Percentiles rank a stretch among this genome's conserved stretches.
Evolutionary conservation across 1,140 invertebrate genomes (phyloP).

Genomic region (Physella acuta): DNA sequence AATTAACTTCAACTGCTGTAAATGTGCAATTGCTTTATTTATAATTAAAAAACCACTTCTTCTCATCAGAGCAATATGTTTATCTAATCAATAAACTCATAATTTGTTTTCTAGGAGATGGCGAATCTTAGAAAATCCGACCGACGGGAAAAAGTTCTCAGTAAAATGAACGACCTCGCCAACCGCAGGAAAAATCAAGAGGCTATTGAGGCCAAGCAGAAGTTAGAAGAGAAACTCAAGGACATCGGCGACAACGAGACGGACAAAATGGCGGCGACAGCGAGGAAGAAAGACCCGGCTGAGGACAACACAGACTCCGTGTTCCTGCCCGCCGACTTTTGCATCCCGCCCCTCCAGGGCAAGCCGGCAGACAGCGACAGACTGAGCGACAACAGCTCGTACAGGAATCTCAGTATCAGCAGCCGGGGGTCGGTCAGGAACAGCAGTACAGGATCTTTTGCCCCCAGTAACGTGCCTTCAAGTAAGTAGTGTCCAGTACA

Average conservation of each 20-base stretch:
- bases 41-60: too few species aligned
- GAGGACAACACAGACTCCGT: constrained; percentile 9
- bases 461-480: background rate
- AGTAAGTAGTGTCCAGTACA: background rate
- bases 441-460: background rate
- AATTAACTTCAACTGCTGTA: too few species aligned
- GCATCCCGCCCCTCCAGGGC: background rate
- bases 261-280: too few species aligned
- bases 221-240: background rate
- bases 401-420: constrained; percentile 6
- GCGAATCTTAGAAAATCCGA: constrained; percentile 48
- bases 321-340: background rate
- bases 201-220: background rate
- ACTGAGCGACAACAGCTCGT: background rate
- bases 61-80: too few species aligned
- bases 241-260: background rate
- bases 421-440: background rate
- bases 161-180: constrained; percentile 40
- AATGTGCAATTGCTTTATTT: too few species aligned
- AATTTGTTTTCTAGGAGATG: too few species aligned
- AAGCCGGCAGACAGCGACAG: background rate
- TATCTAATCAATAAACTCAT: too few species aligned
- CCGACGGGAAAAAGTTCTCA: constrained; percentile 45
- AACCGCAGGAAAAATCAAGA: constrained; percentile 13
- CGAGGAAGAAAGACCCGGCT: background rate